Percentiles rank a stretch among this genome's conserved stretches.
Evolutionary conservation across 2,113 vertebrate genomes (phyloP).

Genomic region (Myotis brandtii): DNA sequence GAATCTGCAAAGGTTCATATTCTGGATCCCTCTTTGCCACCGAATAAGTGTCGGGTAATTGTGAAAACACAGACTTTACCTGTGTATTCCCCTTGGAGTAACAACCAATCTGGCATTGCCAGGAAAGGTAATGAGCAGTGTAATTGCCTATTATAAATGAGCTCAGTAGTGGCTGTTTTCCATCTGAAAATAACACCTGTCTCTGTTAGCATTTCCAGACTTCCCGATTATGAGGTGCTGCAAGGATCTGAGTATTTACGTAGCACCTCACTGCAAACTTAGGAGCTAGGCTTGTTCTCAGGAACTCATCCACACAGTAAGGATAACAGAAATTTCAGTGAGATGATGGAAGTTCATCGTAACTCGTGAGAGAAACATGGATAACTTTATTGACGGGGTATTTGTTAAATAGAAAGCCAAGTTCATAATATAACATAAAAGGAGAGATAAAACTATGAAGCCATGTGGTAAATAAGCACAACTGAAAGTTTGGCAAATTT

Average conservation of each 20-base stretch:
- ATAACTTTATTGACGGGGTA: neutral
- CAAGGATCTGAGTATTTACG: neutral
- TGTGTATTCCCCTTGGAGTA: constrained; percentile 75
- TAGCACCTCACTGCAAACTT: neutral
- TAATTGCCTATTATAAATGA: constrained; percentile 82
- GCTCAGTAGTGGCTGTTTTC: constrained; percentile 75
- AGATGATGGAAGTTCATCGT: neutral
- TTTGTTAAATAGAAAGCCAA: neutral
- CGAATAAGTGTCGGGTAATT: constrained; percentile 70
- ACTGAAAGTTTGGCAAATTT: constrained; percentile 79
- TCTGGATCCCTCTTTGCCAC: constrained; percentile 69
- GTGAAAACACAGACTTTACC: constrained; percentile 73
- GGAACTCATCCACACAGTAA: neutral
- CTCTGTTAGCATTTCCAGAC: constrained; percentile 64
- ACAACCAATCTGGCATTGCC: constrained; percentile 73
- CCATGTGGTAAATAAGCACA: constrained; percentile 68
- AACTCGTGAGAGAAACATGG: neutral
- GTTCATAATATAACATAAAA: constrained; percentile 60
- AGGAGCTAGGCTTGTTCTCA: constrained; percentile 29
- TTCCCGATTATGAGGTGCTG: neutral
- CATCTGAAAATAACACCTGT: constrained; percentile 78
- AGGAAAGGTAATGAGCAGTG: constrained; percentile 78
- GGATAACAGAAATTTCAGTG: constrained; percentile 17
- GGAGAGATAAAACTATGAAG: constrained; percentile 33
- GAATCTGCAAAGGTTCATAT: constrained; percentile 45